Base-by-base conservation (phyloP, 2,888 invertebrate genomes). In the Dynastes maya region DNA sequence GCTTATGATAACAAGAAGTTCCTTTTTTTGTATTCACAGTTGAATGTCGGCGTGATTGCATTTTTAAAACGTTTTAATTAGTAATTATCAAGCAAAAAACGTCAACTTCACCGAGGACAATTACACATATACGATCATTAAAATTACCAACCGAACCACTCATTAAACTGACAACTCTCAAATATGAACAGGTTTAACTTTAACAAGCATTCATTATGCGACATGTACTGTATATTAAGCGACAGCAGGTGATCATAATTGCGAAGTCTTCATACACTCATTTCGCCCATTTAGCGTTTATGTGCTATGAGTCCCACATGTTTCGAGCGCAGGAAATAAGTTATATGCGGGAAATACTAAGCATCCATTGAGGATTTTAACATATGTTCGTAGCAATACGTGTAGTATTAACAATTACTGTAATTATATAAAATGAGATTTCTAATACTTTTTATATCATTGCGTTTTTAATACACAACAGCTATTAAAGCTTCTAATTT, bases 181-280 rank as follows among this genome's bases (percentile, higher is more conserved):
- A 51, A 68, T 68, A 68, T 68, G 68, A 68, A 68, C 68, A 29
- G 68, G 68, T 68, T 51, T 27, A 40, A 27, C 29, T 68, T 68
- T 68, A 68, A 68, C 68, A 68, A 68, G 68, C 68, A 51, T 45
- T 9, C 68, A 51, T 68, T 68, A 68, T 27, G 51, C 51, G 68
- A 68, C 68, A 68, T 22, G 49, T 16, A 68, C 68, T 49, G 68
- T 27, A 67, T 68, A 68, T 22, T 68, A 49, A 22, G 51, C 68
- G 49, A 49, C 68, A 53, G 68, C 68, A 68, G 68, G 68, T 68
- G 68, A 68, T 68, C 27, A 68, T 51, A 68, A 68, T 68, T 68
- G 51, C 68, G 51, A 68, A 51, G 51, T 27, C 68, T 68, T 65
- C 40, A 40, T 51, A 68, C 55, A 4, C 27, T 68, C 68, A 51